Evolutionary conservation across 1,140 invertebrate species (phyloP), one percentile per base, ranked within the genome.

Genomic region (Bombus waltoni): DNA sequence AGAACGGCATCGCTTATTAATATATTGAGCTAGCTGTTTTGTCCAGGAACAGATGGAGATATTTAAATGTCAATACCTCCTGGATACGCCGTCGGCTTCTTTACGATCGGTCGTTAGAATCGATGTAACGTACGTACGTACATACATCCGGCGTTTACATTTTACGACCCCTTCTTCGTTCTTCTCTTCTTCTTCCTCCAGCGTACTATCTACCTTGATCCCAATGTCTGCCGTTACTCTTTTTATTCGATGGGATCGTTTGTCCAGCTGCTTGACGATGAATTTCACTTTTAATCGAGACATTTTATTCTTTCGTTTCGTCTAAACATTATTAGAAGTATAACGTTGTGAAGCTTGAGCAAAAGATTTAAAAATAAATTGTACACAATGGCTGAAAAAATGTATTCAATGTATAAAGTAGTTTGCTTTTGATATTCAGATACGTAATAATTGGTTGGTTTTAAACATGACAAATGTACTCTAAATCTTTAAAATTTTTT

Each of bases 31-130:
- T 72, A 28, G 72, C 35, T 81, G 72, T 86, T 87, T 83, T 83
- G 86, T 86, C 81, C 87, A 81, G 75, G 87, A 92, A 92, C 89
- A 89, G 91, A 92, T 93, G 91, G 91, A 92, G 92, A 93, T 93
- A 93, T 93, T 93, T 92, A 93, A 93, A 93, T 93, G 92, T 92
- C 91, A 92, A 93, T 93, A 92, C 85, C 88, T 91, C 83, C 57
- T 91, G 90, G 86, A 90, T 91, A 88, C 86, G 81, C 87, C 87
- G 86, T 87, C 92, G 88, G 87, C 88, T 93, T 92, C 90, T 93
- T 93, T 93, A 93, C 92, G 93, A 93, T 90, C 92, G 88, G 83
- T 89, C 91, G 91, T 93, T 93, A 93, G 89, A 90, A 91, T 77
- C 91, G 85, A 88, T 90, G 91, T 87, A 90, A 92, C 92, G 83